These are phyloP conservation scores for Oligia strigilis DNA, from an alignment of 2,888 invertebrate genomes.

Conservation along the genomic window DNA sequence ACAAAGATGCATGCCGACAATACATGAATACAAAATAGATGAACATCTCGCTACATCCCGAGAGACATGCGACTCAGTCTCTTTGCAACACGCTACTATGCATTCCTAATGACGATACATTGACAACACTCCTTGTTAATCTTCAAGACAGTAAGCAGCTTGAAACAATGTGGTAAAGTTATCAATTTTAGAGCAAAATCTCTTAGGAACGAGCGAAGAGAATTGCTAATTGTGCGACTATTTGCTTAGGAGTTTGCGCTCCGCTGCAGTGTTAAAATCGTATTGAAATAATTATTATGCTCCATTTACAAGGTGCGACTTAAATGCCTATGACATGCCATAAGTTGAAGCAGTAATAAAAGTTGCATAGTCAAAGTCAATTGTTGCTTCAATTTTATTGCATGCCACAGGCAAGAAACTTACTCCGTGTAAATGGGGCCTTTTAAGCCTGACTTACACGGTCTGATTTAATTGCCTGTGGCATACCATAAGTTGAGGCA, in stretches of 20 bases:
- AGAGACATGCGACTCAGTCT: conserved; percentile 25
- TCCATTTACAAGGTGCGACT: background rate
- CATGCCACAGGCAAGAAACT: background rate
- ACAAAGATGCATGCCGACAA: conserved; percentile 38
- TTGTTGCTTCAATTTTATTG: background rate
- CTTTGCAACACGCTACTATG: conserved; percentile 29
- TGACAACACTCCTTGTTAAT: conserved; percentile 41
- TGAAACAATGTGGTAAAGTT: conserved; percentile 40
- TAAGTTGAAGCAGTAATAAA: background rate
- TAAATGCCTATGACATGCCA: background rate
- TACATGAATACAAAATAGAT: conserved; percentile 50
- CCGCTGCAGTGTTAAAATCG: conserved; percentile 2
- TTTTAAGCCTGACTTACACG: too few relatives aligned
- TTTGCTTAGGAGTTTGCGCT: conserved; percentile 21
- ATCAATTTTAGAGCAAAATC: conserved; percentile 43
- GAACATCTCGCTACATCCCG: conserved; percentile 4
- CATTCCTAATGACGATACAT: conserved; percentile 50
- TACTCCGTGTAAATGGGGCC: background rate
- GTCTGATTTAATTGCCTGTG: background rate
- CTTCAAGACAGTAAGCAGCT: conserved; percentile 28
- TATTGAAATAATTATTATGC: conserved; percentile 8
- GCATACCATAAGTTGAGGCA: fast-evolving
- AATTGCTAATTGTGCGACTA: conserved; percentile 41
- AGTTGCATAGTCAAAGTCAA: background rate
- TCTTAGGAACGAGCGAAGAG: conserved; percentile 13